Base-by-base conservation (phyloP, 2,888 invertebrate genomes). In the Mesorhabditis belari region DNA sequence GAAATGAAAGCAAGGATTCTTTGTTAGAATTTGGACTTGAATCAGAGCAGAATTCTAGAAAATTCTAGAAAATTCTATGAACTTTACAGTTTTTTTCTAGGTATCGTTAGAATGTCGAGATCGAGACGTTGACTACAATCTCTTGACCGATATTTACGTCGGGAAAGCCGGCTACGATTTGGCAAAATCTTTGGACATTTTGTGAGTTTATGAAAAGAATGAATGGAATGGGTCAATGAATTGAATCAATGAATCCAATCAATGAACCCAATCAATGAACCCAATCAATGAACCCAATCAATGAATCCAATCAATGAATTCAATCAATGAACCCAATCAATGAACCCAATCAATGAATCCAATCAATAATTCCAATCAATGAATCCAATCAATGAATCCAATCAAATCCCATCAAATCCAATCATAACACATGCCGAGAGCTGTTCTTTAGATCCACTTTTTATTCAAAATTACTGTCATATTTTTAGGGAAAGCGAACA, bases 161-260 rank as follows among this genome's bases (percentile, higher is more conserved):
- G 92, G 92, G 29, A 92, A 91, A 82, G 91, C 95, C 0, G 95
- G 95, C 29, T 90, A 90, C 3, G 90, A 92, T 75, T 85, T 96
- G 67, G 94, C 95, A 17, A 88, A 88, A 67, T 90, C 89, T 80
- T 84, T 96, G 58, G 91, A 90, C 58, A 92, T 76, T 21, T 67
- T 69, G 76, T 76, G 28, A 49, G 67, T 62, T 53, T 25, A 5
- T 51, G 21, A 21, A 21, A 91, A 91, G 82, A 91, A 95, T 0
- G 95, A 95, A 29, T 90, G 90, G 3, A 90, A 92, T 75, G 85
- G 96, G 67, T 94, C 95, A 17, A 88, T 88, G 67, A 90, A 89
- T 80, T 84, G 96, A 58, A 91, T 90, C 58, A 92, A 75, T 19
- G 69, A 69, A 75, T 76, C 26, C 44, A 65, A n/a, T n/a, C n/a